phyloP scores from a whole-genome alignment of 2,888 invertebrate species.

The Neoaliturus tenellus region DNA sequence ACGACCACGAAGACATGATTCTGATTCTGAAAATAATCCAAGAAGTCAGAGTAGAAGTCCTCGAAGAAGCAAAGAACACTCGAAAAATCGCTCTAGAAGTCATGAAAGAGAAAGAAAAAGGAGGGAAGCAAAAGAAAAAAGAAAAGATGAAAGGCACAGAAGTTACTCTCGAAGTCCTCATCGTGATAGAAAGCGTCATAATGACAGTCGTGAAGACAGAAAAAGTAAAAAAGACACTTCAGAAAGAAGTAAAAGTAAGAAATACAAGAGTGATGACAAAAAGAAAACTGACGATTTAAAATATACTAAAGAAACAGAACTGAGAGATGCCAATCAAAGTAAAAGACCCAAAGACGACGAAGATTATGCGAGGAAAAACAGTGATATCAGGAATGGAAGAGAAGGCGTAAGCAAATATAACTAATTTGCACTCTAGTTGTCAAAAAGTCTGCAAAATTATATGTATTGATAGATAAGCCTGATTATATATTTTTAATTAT shows the following conservation, averaged over 20 bases:
- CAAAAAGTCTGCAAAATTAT: not conserved
- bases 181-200: constrained; percentile 2
- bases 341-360: not conserved
- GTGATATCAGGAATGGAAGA: not conserved
- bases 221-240: constrained; percentile 1
- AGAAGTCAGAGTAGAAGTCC: constrained; percentile 19
- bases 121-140: not conserved
- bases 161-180: constrained; percentile 31
- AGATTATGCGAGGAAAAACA: not conserved
- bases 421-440: not conserved
- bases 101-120: constrained; percentile 24
- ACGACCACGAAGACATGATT: not conserved
- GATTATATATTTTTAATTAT: not conserved
- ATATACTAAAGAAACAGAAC: not conserved
- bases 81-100: not conserved
- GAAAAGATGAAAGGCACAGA: not conserved
- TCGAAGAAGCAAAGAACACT: not conserved
- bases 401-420: not conserved
- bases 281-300: not conserved
- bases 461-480: not conserved
- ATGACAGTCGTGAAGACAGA: not conserved
- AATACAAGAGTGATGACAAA: not conserved
- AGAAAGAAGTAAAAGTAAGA: not conserved
- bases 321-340: not conserved
- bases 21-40: not conserved